Evolutionary conservation across 2,113 vertebrate genomes (phyloP), one percentile per base, ranked within the genome.

Genomic region (Antechinus flavipes): DNA sequence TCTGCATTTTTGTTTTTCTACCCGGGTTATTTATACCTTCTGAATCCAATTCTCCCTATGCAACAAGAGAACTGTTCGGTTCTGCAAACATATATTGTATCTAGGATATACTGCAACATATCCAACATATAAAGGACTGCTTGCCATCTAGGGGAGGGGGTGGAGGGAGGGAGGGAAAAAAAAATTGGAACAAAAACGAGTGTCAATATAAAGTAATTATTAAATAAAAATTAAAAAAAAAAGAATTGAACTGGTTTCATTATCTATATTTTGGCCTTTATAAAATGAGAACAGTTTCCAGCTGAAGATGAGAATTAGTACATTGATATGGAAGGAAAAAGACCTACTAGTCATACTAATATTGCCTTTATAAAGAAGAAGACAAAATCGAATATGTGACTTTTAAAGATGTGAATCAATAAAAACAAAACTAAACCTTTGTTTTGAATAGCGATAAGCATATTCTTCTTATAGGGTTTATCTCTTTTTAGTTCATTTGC

Each of bases 371-470:
- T 8, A 68, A 0, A 95, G 23, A 0, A 5, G 35, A 97, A 97
- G 0, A 92, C 10, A 0, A 95, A 0, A 89, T 52, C 53, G 89
- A 58, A 89, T 93, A 68, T 0, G 25, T 93, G 54, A 46, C 8
- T 94, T 90, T 9, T 52, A 91, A 11, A 93, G 12, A 54, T 97
- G 16, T 96, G 24, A 94, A 97, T 30, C 0, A 89, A 93, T 95
- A 95, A 53, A n/a, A 68, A 55, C 0, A 50, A 91, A 96, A 93
- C 49, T 0, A 0, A 92, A 19, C 16, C 2, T 52, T 89, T 89
- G 0, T 90, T 49, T 91, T 89, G 0, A 97, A 27, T 52, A 93
- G 56, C 30, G 4, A 23, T 56, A 27, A 93, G 90, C 61, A 91
- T 91, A 91, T 27, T 93, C 46, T 89, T 3, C 47, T 90, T n/a